Evolutionary conservation across 2,113 vertebrate genomes (phyloP).

Genomic region (Brienomyrus brachyistius): DNA sequence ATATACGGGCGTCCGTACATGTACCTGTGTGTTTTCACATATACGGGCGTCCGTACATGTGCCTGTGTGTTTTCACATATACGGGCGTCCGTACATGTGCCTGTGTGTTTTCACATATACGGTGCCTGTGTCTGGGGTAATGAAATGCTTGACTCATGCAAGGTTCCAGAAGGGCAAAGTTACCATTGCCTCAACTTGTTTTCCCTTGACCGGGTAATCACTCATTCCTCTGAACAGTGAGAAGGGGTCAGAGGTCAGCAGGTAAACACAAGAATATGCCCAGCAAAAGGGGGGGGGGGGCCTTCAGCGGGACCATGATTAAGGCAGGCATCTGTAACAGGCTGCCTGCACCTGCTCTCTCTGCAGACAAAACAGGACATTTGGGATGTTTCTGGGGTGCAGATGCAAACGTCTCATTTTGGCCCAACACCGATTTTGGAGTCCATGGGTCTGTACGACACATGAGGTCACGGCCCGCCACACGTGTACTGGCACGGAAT

Average conservation of each 20-base stretch:
- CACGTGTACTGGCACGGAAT: not conserved
- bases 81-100: not conserved
- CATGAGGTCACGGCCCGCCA: not conserved
- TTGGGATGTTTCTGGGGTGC: constrained; percentile 15
- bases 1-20: not conserved
- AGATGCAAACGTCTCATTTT: not conserved
- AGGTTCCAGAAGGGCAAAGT: not conserved
- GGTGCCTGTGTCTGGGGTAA: not conserved
- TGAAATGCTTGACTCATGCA: not conserved
- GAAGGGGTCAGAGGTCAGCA: not conserved
- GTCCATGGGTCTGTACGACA: not conserved
- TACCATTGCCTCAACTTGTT: not conserved
- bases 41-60: not conserved
- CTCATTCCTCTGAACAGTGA: not conserved
- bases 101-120: not conserved
- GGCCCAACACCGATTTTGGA: not conserved
- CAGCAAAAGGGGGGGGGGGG: not conserved
- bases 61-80: not conserved
- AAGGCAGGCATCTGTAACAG: not conserved
- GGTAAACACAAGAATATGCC: not conserved
- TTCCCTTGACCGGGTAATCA: not conserved
- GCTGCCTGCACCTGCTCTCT: constrained; percentile 25
- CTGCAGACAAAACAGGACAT: constrained; percentile 30
- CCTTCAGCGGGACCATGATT: not conserved
- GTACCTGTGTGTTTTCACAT: not conserved